phyloP scores from a whole-genome alignment of 2,113 vertebrate species.

The Chauna torquata region DNA sequence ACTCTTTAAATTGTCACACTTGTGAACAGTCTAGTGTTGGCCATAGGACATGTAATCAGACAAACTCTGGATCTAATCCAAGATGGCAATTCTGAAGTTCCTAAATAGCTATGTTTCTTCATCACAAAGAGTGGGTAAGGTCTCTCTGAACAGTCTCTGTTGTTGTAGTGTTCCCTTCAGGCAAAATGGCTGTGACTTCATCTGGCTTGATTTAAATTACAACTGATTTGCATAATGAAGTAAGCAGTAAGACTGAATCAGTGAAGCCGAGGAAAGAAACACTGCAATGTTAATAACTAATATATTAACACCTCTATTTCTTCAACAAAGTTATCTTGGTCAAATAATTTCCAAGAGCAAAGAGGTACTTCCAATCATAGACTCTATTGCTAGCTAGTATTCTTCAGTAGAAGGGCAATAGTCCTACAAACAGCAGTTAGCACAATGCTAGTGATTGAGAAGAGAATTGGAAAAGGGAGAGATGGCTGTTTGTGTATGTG shows the following conservation, averaged over 20 bases:
- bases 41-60: neutral
- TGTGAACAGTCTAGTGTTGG: neutral
- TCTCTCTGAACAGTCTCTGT: neutral
- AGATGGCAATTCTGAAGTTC: neutral
- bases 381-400: neutral
- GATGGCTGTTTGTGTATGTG: neutral
- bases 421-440: neutral
- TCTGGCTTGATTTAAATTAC: neutral
- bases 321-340: neutral
- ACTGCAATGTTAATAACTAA: neutral
- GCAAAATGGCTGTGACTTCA: neutral
- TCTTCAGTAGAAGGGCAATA: neutral
- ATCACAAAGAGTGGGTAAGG: neutral
- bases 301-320: neutral
- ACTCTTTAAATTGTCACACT: neutral
- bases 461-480: neutral
- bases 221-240: neutral
- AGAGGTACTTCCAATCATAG: neutral
- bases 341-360: neutral
- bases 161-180: neutral
- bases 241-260: neutral
- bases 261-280: neutral
- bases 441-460: neutral
- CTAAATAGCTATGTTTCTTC: neutral
- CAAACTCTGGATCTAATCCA: neutral